Evolutionary conservation across 2,113 vertebrate species (phyloP).

Genomic region (Seriola aureovittata): DNA sequence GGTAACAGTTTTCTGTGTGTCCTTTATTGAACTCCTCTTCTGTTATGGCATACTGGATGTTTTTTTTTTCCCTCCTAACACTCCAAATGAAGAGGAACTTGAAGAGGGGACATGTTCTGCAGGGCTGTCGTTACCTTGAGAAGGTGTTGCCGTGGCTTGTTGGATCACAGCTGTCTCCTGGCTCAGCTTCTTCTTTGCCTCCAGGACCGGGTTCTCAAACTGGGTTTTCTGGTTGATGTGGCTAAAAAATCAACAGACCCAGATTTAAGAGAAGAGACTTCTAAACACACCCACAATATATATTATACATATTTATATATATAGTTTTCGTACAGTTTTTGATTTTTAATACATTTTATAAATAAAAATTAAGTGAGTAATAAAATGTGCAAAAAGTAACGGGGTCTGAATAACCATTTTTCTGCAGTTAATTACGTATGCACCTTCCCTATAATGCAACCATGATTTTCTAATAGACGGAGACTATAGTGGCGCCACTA

Average conservation of each 20-base stretch:
- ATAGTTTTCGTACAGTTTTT: no score
- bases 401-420: conserved; percentile 15
- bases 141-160: conserved; percentile 63
- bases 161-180: conserved; percentile 83
- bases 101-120: neutral
- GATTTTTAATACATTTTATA: no score
- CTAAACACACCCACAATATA: neutral
- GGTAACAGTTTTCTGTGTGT: conserved; percentile 18
- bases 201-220: conserved; percentile 98
- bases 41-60: neutral
- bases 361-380: no score
- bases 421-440: conserved; percentile 64
- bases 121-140: conserved; percentile 73
- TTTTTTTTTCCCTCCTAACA: neutral
- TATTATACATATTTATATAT: no score
- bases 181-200: conserved; percentile 94
- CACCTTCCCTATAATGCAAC: conserved; percentile 30
- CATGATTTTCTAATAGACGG: conserved; percentile 41
- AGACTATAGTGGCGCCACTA: conserved; percentile 43
- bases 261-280: conserved; percentile 26
- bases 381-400: neutral
- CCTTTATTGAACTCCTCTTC: conserved; percentile 20
- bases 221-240: conserved; percentile 99
- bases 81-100: neutral
- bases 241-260: conserved; percentile 61